phyloP scores from a whole-genome alignment of 2,888 invertebrate genomes.

The Cremastinae sp. region DNA sequence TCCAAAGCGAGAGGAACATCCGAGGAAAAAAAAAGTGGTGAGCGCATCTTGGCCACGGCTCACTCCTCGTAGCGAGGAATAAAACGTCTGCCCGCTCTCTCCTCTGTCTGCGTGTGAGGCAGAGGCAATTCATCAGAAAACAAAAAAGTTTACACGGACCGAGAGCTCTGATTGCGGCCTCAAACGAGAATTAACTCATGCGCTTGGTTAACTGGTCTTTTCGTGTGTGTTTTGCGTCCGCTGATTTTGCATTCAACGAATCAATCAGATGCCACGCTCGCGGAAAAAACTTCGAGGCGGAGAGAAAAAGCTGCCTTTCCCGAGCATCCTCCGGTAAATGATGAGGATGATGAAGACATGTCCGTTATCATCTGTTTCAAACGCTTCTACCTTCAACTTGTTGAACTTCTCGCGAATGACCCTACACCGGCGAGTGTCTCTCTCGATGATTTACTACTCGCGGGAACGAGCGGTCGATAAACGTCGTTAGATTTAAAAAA shows the following conservation, averaged over 20 bases:
- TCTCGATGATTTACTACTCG: constrained; percentile 1
- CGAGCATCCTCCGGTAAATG: background rate
- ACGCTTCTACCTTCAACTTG: constrained; percentile 33
- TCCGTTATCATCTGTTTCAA: constrained; percentile 36
- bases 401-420: constrained; percentile 34
- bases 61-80: too few species aligned
- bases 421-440: background rate
- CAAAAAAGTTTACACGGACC: background rate
- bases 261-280: constrained; percentile 22
- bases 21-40: too few species aligned
- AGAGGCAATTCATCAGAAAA: background rate
- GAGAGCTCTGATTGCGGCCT: background rate
- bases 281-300: too few species aligned
- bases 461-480: background rate
- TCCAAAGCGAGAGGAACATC: background rate
- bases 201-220: background rate
- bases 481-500: background rate
- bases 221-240: background rate
- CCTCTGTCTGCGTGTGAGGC: background rate
- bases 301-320: constrained; percentile 4
- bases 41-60: too few species aligned
- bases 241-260: constrained; percentile 4
- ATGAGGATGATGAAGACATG: constrained; percentile 41
- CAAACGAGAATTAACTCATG: constrained; percentile 3
- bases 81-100: too few species aligned